Evolutionary conservation across 2,888 invertebrate genomes (phyloP), one percentile per base, ranked within the genome.

Genomic region (Calephelis perditalis): DNA sequence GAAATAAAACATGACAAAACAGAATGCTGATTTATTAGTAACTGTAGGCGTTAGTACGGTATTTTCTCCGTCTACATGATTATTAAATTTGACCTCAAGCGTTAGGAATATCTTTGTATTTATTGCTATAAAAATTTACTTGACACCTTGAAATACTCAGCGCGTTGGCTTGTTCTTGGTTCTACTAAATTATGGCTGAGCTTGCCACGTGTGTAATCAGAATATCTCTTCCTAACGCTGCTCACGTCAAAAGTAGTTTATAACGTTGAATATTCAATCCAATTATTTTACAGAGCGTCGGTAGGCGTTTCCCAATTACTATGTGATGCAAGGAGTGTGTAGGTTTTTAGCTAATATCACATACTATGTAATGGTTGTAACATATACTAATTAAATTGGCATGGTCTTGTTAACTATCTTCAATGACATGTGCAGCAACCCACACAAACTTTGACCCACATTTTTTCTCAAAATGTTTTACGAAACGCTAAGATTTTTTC

Each of bases 1-100:
- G 55, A 47, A 55, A 47, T 56, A 40, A 37, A 46, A 47, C n/a
- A 5, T 46, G 54, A 54, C 63, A 68, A 68, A 73, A 73, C 68
- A 70, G 69, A 63, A 63, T 65, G 66, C 74, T 82, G 82, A 86
- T 86, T 86, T 84, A 86, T 84, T 73, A 65, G 62, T 77, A 67
- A 75, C 77, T 82, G 81, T 84, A 81, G 87, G 87, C 84, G 85
- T 80, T 76, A 70, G 65, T 62, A 62, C 72, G 70, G 67, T 70
- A 69, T 63, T 79, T 80, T 81, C 82, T 70, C 80, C 84, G 78
- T 76, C 71, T 78, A 84, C 81, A 82, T 82, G 88, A 88, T 90
- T 88, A 89, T 90, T 88, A 88, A 88, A 88, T 87, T 82, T 86
- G 79, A 82, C 89, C 87, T 79, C 74, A 65, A 82, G 86, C 86